phyloP scores from a whole-genome alignment of 2,113 vertebrate genomes.

The Anguilla rostrata region DNA sequence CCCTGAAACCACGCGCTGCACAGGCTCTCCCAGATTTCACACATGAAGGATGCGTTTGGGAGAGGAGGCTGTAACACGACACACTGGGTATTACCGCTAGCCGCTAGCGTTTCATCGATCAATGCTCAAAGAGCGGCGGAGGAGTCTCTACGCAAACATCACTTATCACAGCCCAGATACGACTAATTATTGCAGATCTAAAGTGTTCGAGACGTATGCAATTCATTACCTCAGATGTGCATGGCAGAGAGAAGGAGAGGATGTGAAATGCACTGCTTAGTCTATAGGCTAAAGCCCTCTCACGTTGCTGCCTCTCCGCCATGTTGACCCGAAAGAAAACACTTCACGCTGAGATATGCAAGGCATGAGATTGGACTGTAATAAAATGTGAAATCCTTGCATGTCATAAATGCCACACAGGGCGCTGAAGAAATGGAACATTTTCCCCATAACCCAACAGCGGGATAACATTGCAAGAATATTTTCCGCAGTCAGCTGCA shows the following conservation, averaged over 20 bases:
- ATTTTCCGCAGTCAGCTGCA: neutral
- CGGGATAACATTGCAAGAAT: neutral
- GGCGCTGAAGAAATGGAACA: neutral
- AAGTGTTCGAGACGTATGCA: neutral
- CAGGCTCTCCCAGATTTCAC: neutral
- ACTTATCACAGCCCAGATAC: neutral
- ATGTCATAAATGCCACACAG: neutral
- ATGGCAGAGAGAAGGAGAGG: neutral
- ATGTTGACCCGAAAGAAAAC: neutral
- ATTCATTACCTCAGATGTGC: conserved; percentile 3
- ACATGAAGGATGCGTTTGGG: neutral
- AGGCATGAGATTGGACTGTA: neutral
- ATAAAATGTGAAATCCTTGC: neutral
- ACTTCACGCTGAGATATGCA: neutral
- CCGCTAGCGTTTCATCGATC: neutral
- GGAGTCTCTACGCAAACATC: neutral
- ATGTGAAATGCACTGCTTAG: neutral
- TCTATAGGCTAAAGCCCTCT: neutral
- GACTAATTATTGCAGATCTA: neutral
- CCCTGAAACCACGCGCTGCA: neutral
- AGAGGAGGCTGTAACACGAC: neutral
- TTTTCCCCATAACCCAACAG: neutral
- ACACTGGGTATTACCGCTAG: neutral
- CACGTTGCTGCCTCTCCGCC: neutral
- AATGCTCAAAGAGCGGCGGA: neutral